Base-by-base conservation (phyloP, 2,113 vertebrate species). In the Anolis sagrei region DNA sequence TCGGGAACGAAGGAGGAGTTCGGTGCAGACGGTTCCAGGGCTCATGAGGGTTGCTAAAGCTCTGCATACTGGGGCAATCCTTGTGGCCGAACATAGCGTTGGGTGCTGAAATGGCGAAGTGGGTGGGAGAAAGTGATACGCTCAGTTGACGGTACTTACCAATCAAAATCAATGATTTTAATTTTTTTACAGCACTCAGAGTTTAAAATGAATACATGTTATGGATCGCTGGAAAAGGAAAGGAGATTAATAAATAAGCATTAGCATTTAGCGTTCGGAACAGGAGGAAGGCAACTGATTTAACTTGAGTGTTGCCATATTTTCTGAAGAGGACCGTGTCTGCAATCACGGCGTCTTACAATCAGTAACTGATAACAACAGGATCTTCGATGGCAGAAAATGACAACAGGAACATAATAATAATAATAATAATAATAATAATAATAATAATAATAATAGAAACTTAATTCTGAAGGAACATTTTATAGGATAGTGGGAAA, bases 11-110 rank as follows among this genome's bases (percentile, higher is more conserved):
- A 81, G 98, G 98, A 74, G 98, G 98, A 18, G 98, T 99, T 91
- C 98, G 98, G 96, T 99, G 98, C 88, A 99, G 97, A 92, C 98
- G 97, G 96, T 99, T 99, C 98, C 98, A 99, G 88, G 98, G 98
- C 92, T 99, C 98, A 92, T 99, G 98, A 95, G 97, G 97, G 90
- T 96, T 95, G 94, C 94, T 95, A 97, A 99, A 98, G 97, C 96
- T 98, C 97, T 95, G 96, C 95, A 97, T 97, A 97, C 97, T 97
- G 93, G 97, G 97, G 96, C 97, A 96, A 91, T 99, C 98, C 97
- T 99, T 99, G 96, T 98, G 98, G 96, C 98, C 97, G 93, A 98
- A 99, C 96, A 99, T 87, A 25, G 98, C 97, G 96, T 98, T 99
- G 95, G 98, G 96, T 95, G 98, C 98, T 98, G 97, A 96, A 95